Conservation (phyloP, 1,140 invertebrate genomes). For the Pseudomyrmex dendroicus region DNA sequence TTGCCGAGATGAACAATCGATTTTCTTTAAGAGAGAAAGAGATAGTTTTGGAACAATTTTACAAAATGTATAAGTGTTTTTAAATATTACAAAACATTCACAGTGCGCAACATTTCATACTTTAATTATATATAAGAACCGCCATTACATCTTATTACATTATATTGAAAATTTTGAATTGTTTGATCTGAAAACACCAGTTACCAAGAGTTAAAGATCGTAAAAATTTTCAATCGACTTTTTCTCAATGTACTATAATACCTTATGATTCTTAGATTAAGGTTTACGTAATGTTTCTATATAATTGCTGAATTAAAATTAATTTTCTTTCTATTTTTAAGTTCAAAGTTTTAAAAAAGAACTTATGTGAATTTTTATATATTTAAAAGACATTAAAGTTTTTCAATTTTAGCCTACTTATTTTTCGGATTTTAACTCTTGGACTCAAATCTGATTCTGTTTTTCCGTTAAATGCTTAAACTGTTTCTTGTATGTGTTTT, state of each 20-base stretch:
- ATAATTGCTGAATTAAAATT: not conserved
- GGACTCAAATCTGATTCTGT: too few species aligned
- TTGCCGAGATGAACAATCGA: too few species aligned
- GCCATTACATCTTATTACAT: conserved; percentile 34
- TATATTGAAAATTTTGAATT: conserved; percentile 40
- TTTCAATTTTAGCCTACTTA: too few species aligned
- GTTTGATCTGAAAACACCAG: conserved; percentile 19
- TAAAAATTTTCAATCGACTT: conserved; percentile 12
- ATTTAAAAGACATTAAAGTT: too few species aligned
- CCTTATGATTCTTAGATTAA: not conserved
- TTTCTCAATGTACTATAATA: not conserved
- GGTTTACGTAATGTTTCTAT: not conserved
- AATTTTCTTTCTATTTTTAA: too few species aligned
- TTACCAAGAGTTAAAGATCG: conserved; percentile 10
- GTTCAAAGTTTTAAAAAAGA: too few species aligned
- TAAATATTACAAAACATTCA: conserved; percentile 51
- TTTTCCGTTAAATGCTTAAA: not conserved
- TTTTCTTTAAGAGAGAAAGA: too few species aligned
- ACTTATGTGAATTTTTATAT: too few species aligned
- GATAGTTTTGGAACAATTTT: conserved; percentile 39
- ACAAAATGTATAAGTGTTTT: conserved; percentile 32
- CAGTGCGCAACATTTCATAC: not conserved
- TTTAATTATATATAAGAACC: conserved; percentile 40
- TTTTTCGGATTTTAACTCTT: too few species aligned
- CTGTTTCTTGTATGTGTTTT: not conserved